Evolutionary conservation across 2,888 invertebrate species (phyloP).

Genomic region (Ametastegia equiseti): DNA sequence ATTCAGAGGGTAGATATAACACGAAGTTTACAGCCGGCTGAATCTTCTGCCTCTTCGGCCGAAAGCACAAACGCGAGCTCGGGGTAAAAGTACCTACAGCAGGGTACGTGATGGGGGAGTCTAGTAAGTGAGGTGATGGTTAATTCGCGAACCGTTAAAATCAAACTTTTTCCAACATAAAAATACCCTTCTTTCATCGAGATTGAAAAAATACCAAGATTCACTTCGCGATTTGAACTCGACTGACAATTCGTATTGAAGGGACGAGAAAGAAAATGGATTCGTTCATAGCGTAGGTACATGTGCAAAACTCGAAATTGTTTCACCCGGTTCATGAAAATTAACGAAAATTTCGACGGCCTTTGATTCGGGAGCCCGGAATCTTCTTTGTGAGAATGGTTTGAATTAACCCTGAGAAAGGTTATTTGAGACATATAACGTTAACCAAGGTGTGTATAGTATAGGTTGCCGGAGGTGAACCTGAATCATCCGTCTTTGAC

Average conservation of each 20-base stretch:
- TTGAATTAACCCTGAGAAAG: neutral
- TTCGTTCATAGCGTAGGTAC: too few relatives aligned
- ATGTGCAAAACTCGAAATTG: neutral
- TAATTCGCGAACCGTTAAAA: slow-evolving; percentile 9
- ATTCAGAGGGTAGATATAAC: slow-evolving; percentile 43
- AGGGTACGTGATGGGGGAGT: neutral
- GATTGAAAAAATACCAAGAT: neutral
- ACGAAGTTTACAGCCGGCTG: slow-evolving; percentile 44
- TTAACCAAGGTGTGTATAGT: neutral
- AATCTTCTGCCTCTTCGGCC: slow-evolving; percentile 37
- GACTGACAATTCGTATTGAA: neutral
- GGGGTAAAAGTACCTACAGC: slow-evolving; percentile 3
- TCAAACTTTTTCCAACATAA: neutral
- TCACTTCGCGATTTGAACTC: neutral
- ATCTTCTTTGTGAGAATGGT: neutral
- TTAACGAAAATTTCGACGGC: neutral
- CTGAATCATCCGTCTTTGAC: neutral
- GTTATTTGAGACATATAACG: neutral
- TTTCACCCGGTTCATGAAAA: neutral
- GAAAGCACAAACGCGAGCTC: slow-evolving; percentile 20
- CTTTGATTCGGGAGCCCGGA: neutral
- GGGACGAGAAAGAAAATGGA: neutral
- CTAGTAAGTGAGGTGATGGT: slow-evolving; percentile 6
- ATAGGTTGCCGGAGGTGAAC: neutral
- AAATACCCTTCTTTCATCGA: neutral